These are phyloP conservation scores for Cenopis cana DNA, from an alignment of 2,888 invertebrate species.

Conservation along the genomic window DNA sequence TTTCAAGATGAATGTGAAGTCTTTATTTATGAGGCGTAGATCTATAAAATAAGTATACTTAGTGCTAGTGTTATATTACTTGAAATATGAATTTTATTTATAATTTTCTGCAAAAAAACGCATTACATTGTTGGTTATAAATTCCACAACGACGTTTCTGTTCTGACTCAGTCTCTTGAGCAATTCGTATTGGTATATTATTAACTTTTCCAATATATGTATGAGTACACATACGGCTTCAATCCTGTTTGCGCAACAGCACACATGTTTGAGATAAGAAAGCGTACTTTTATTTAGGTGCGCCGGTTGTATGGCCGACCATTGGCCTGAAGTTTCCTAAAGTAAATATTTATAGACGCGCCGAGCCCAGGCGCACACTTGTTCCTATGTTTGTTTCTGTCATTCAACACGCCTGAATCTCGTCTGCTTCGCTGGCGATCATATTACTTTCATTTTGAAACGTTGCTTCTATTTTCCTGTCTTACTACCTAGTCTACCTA, in stretches of 20 bases:
- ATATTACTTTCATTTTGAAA: slow-evolving; percentile 62
- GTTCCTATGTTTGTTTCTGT: slow-evolving; percentile 82
- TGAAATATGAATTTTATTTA: neutral
- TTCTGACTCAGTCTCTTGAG: slow-evolving; percentile 37
- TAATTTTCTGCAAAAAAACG: neutral
- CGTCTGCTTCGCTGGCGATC: slow-evolving; percentile 42
- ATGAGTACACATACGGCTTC: slow-evolving; percentile 49
- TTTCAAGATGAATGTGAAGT: neutral
- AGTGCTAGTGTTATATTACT: neutral
- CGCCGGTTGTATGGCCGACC: slow-evolving; percentile 69
- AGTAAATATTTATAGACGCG: slow-evolving; percentile 83
- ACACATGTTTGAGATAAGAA: slow-evolving; percentile 80
- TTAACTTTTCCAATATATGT: slow-evolving; percentile 36
- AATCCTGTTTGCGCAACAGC: slow-evolving; percentile 75
- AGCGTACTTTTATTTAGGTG: slow-evolving; percentile 79
- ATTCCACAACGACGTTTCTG: slow-evolving; percentile 36
- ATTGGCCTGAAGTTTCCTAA: slow-evolving; percentile 82
- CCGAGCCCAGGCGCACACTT: slow-evolving; percentile 71
- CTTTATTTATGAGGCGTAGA: neutral
- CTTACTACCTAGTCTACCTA: neutral
- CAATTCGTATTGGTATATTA: slow-evolving; percentile 35
- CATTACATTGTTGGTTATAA: slow-evolving; percentile 15
- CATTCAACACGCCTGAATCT: slow-evolving; percentile 68
- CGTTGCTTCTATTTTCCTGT: slow-evolving; percentile 14
- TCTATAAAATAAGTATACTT: too few species aligned